Base-by-base conservation (phyloP, 92 coral and sea anemone genomes). In the Umimayanthus kanabou region DNA sequence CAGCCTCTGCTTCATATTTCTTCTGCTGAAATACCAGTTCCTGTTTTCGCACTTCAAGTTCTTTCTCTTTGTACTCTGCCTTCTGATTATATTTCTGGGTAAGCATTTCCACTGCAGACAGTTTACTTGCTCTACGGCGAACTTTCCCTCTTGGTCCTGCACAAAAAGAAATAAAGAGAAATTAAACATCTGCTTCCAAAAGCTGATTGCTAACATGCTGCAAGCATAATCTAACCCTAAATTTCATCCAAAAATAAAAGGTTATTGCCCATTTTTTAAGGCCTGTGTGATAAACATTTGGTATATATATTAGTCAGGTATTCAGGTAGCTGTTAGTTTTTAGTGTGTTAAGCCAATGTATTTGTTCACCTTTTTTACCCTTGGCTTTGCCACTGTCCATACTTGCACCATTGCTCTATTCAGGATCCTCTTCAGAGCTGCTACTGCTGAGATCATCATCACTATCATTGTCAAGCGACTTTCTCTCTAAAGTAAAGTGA, bases 361-460 rank as follows among this genome's bases (percentile, higher is more conserved):
- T 25, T 43, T 43, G 25, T 49, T 77, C 37, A 77, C 33, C 81
- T 77, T 77, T 77, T 77, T 77, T 45, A 22, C 28, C 81, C 58
- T 45, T 77, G 81, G 15, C 81, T 77, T 77, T 77, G 25, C 81
- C 39, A 49, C 30, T 77, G 81, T 64, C 45, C 15, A 33, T 77
- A 45, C 81, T 77, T 77, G 65, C 80, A 76, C 50, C 25, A 39
- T 28, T 40, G 58, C 80, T 76, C 25, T 76, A 58, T 42, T 76
- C 80, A 43, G 80, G 80, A 76, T 76, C 80, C 80, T 42, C 80
- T 76, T 23, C 64, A 40, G 80, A 76, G 80, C 80, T 76, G 80
- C 80, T 76, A 76, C 47, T 30, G 80, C 80, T 76, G 80, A 30
- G 47, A 15, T 37, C 80, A 76, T 76, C 58, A 76, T 76, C 80